Percentiles rank a stretch among this genome's conserved stretches.
phyloP scores from a whole-genome alignment of 1,140 invertebrate species.

The Drosophila paulistorum region DNA sequence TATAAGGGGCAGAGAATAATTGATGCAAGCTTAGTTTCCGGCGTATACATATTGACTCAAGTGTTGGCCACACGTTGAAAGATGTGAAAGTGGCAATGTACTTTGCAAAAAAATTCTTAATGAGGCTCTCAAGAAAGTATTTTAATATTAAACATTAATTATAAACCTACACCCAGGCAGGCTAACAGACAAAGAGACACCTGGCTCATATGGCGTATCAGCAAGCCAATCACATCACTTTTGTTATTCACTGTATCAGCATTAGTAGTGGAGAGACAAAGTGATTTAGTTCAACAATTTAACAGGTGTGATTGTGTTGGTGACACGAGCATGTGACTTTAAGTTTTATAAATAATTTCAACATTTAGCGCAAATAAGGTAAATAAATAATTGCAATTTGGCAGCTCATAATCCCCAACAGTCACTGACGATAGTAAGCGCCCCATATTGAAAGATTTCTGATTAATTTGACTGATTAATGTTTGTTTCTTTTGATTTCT shows the following conservation, averaged over 20 bases:
- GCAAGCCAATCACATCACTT: slow-evolving; percentile 22
- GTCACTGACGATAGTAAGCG: slow-evolving; percentile 38
- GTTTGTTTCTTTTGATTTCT: slow-evolving; percentile 21
- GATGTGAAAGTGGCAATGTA: background rate
- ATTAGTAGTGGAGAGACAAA: slow-evolving; percentile 27
- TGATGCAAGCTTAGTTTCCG: background rate
- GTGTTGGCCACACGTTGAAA: background rate
- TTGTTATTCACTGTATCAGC: slow-evolving; percentile 14
- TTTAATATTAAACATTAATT: background rate
- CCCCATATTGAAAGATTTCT: slow-evolving; percentile 33
- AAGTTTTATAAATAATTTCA: slow-evolving; percentile 50
- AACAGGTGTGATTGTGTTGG: slow-evolving; percentile 30
- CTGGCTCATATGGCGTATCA: slow-evolving; percentile 29
- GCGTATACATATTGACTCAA: slow-evolving; percentile 3
- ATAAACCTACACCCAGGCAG: background rate
- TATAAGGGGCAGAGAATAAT: background rate
- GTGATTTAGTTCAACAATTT: slow-evolving; percentile 38
- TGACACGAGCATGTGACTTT: slow-evolving; percentile 59
- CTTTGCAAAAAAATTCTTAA: background rate
- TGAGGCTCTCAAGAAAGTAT: background rate
- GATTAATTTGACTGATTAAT: slow-evolving; percentile 36
- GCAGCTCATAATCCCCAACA: slow-evolving; percentile 41
- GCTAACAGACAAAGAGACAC: background rate
- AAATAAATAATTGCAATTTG: slow-evolving; percentile 56
- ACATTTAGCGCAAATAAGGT: slow-evolving; percentile 57